Evolutionary conservation across 2,797 vertebrate species (phyloP).

Genomic region (Gambusia yucatana): DNA sequence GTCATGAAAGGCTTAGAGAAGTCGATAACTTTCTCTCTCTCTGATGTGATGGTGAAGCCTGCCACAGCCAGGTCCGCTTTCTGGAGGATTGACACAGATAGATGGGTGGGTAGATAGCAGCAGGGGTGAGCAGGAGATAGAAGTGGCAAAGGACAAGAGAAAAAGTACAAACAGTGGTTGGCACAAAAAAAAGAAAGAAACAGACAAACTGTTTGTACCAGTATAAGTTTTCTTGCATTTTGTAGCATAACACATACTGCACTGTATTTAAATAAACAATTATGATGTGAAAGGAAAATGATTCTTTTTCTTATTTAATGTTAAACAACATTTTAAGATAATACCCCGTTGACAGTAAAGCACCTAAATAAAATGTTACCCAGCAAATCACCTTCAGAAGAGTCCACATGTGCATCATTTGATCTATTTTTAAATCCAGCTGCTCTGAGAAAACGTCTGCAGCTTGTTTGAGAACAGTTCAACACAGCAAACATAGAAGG

Average conservation of each 20-base stretch:
- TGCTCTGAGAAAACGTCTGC: neutral
- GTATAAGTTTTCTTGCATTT: neutral
- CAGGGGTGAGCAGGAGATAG: slow-evolving; percentile 28
- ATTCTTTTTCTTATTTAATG: neutral
- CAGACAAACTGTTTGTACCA: neutral
- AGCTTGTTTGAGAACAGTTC: neutral
- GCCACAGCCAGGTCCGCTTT: slow-evolving; percentile 95
- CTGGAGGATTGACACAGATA: slow-evolving; percentile 75
- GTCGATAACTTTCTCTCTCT: slow-evolving; percentile 92
- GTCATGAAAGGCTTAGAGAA: slow-evolving; percentile 97
- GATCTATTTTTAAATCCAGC: neutral
- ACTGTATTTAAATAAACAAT: neutral
- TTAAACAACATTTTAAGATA: neutral
- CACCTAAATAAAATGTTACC: neutral
- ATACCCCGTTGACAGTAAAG: neutral
- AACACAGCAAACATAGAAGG: neutral
- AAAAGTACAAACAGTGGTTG: slow-evolving; percentile 39
- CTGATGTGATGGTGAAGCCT: slow-evolving; percentile 94
- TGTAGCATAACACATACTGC: neutral
- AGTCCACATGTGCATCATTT: neutral
- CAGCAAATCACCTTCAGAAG: neutral
- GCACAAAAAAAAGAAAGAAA: slow-evolving; percentile 45
- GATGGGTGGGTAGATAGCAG: slow-evolving; percentile 40
- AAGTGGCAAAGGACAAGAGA: slow-evolving; percentile 34
- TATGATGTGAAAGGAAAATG: neutral